A percentile compares a stretch with the other conserved stretches of the same genome.
Conservation (phyloP, 2,797 vertebrate genomes). For the Taeniopygia guttata region DNA sequence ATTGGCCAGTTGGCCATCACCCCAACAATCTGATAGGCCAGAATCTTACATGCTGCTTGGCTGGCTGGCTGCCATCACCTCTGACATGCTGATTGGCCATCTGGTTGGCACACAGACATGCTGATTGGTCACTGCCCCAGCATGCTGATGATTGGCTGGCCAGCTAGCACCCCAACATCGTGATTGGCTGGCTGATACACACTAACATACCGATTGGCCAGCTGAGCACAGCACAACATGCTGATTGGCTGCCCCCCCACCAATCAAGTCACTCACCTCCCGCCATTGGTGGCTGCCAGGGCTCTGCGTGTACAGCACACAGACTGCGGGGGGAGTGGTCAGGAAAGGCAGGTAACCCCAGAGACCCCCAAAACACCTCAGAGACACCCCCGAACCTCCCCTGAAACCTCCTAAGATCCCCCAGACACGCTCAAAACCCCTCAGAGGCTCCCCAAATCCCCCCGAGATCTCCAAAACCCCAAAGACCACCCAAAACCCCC, state of each 20-base stretch:
- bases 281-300: slow-evolving; percentile 93
- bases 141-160: not conserved
- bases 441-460: not conserved
- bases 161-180: not conserved
- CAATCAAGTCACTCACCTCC: slow-evolving; percentile 79
- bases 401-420: not conserved
- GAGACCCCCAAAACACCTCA: not conserved
- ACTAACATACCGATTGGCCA: not conserved
- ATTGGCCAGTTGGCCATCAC: not conserved
- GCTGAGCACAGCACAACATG: not conserved
- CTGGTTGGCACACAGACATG: not conserved
- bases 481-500: not conserved
- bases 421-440: not conserved
- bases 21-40: not conserved
- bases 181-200: not conserved
- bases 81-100: not conserved
- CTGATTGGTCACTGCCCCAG: not conserved
- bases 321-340: slow-evolving; percentile 74
- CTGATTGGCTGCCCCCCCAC: not conserved
- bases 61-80: not conserved
- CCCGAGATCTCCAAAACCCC: not conserved
- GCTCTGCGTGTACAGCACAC: slow-evolving; percentile 92
- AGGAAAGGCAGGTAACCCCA: not conserved
- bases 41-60: not conserved
- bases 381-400: fast-evolving